Base-by-base conservation (phyloP, 2,888 invertebrate species). In the Alviniconcha strummeri region DNA sequence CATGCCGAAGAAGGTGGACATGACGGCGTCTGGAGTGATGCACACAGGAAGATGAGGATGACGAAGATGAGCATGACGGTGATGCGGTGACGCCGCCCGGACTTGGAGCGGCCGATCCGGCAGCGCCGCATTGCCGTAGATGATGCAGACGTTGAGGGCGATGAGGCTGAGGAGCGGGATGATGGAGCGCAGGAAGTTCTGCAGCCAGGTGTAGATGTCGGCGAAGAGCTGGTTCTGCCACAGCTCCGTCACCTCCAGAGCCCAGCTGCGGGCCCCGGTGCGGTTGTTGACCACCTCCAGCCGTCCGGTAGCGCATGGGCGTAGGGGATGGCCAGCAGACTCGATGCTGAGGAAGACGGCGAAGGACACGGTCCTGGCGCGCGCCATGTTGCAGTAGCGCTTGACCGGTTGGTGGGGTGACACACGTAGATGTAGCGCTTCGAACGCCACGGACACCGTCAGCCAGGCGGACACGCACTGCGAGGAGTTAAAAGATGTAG, bases 1-100 rank as follows among this genome's bases (percentile, higher is more conserved):
- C 11, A 91, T 87, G 15, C 91, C 91, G 78, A 93, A 90, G 82
- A 92, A 90, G 36, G 91, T 91, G 5, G 93, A 93, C 91, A 93
- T 90, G 79, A 93, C 90, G 54, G 93, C 92, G 85, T 93, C 93
- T 0, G 93, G 93, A 15, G 91, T 91, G 72, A 92, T 90, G 85
- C 92, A 93, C 52, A 92, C 85, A 93, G 87, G 86, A 93, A 93
- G 69, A 92, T 90, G 55, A 93, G 81, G 52, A 93, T 92, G 19
- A 93, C 91, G 72, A 90, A 88, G 69, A 92, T 88, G 52, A 93
- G 86, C 92, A 93, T 93, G n/a, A 92, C 36, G 52, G 83, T 85
- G 75, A 85, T 83, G 79, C 85, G 85, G 74, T 85, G 83, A 8
- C 85, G 78, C n/a, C 89, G 89, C 5, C 89, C 88, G 74, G 90